Percentiles rank a stretch among this genome's conserved stretches.
phyloP scores from a whole-genome alignment of 2,113 vertebrate genomes.

The Apteryx mantelli region DNA sequence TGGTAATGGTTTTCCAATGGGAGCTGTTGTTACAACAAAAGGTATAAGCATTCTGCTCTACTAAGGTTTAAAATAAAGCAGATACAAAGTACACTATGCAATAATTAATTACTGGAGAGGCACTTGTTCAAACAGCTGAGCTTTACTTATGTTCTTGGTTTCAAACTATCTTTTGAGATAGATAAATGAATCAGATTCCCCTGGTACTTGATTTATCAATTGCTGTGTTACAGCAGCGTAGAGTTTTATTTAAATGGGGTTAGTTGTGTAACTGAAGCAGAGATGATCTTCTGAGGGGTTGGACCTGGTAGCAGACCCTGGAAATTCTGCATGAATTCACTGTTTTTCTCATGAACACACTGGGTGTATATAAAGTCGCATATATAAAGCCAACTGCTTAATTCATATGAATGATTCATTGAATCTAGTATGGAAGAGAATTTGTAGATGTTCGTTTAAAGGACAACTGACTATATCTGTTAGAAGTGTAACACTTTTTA shows the following conservation, averaged over 20 bases:
- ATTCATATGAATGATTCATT: not conserved
- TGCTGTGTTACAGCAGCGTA: not conserved
- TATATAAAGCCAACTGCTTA: not conserved
- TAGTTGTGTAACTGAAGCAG: not conserved
- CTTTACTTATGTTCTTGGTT: not conserved
- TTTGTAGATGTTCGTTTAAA: not conserved
- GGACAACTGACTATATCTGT: not conserved
- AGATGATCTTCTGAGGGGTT: not conserved
- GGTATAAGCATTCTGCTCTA: conserved; percentile 72
- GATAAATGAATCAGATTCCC: not conserved
- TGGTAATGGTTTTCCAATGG: conserved; percentile 97
- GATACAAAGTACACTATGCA: not conserved
- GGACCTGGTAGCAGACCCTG: not conserved
- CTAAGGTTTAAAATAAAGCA: not conserved
- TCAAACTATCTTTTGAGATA: not conserved
- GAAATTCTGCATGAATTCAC: not conserved
- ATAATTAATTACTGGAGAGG: not conserved
- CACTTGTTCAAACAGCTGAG: not conserved
- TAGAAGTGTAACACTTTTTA: not conserved
- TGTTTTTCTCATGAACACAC: not conserved
- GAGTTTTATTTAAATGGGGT: not conserved
- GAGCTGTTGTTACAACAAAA: conserved; percentile 89
- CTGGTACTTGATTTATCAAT: not conserved
- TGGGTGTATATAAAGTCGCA: not conserved
- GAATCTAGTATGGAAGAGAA: not conserved